Percentiles rank a stretch among this genome's conserved stretches.
These are phyloP conservation scores for Myripristis murdjan DNA, from an alignment of 2,797 vertebrate species.

Conservation along the genomic window DNA sequence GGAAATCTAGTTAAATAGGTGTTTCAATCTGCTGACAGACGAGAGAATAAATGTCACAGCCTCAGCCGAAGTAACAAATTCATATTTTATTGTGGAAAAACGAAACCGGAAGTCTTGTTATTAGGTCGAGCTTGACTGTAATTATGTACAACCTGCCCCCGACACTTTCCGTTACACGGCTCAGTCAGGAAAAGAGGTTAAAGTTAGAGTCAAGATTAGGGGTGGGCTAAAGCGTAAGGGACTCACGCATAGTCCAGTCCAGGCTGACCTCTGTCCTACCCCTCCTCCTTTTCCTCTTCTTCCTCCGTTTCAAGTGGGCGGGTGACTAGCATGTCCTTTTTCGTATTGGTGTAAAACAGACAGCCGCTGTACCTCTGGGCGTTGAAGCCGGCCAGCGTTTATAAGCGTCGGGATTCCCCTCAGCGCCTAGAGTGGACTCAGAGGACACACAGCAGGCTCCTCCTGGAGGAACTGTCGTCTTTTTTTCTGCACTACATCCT, in stretches of 20 bases:
- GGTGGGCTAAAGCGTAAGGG: too few species aligned
- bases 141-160: too few species aligned
- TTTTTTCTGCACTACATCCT: background rate
- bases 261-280: background rate
- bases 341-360: slow-evolving; percentile 55
- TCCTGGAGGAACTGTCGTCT: background rate
- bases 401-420: slow-evolving; percentile 3
- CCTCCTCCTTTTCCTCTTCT: background rate
- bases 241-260: too few species aligned
- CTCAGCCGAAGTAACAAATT: too few species aligned
- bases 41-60: too few species aligned
- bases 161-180: too few species aligned
- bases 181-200: too few species aligned
- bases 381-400: slow-evolving; percentile 26
- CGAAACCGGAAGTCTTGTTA: background rate
- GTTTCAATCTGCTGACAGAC: too few species aligned
- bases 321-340: slow-evolving; percentile 27
- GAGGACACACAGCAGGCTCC: too few species aligned
- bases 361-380: slow-evolving; percentile 40
- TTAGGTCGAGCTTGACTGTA: background rate
- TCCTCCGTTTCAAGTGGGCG: slow-evolving; percentile 31
- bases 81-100: slow-evolving; percentile 6
- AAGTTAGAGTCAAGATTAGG: too few species aligned
- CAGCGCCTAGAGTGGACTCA: too few species aligned
- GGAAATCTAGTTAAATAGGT: background rate